phyloP scores from a whole-genome alignment of 2,888 invertebrate species.

The Aspidiotus rigidus region DNA sequence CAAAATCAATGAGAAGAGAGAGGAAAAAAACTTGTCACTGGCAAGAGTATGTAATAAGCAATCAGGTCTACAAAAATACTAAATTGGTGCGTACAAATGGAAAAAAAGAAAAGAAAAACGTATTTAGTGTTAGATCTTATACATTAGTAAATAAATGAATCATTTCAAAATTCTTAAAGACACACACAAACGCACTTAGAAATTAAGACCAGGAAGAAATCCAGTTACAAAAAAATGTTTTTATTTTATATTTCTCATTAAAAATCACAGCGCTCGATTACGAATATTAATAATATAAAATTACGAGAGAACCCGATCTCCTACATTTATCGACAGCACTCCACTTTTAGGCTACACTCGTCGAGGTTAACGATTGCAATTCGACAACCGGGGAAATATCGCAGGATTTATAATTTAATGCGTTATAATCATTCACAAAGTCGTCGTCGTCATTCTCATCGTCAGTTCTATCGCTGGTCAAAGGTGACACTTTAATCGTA shows the following conservation, averaged over 20 bases:
- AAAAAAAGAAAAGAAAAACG: neutral
- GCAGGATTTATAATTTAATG: slow-evolving; percentile 22
- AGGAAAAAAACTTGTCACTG: slow-evolving; percentile 3
- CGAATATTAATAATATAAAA: slow-evolving; percentile 10
- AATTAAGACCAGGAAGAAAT: neutral
- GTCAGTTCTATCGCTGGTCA: neutral
- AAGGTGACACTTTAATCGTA: neutral
- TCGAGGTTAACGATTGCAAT: slow-evolving; percentile 22
- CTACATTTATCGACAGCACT: too few relatives aligned
- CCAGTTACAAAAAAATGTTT: neutral
- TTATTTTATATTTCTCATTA: neutral
- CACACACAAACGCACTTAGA: neutral
- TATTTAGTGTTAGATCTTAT: neutral
- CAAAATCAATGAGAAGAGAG: neutral
- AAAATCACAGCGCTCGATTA: slow-evolving; percentile 29
- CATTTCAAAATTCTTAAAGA: too few relatives aligned
- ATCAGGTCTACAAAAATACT: neutral
- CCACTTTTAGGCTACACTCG: slow-evolving; percentile 20
- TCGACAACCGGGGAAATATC: slow-evolving; percentile 27
- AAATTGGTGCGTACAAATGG: neutral
- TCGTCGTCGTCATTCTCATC: neutral
- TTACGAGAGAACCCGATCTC: too few relatives aligned
- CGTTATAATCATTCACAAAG: slow-evolving; percentile 11
- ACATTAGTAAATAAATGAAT: too few relatives aligned
- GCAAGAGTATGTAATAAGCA: slow-evolving; percentile 7